Percentiles rank a stretch among this genome's conserved stretches.
These are phyloP conservation scores for Mactra quadrangularis DNA, from an alignment of 1,140 invertebrate genomes.

Conservation along the genomic window DNA sequence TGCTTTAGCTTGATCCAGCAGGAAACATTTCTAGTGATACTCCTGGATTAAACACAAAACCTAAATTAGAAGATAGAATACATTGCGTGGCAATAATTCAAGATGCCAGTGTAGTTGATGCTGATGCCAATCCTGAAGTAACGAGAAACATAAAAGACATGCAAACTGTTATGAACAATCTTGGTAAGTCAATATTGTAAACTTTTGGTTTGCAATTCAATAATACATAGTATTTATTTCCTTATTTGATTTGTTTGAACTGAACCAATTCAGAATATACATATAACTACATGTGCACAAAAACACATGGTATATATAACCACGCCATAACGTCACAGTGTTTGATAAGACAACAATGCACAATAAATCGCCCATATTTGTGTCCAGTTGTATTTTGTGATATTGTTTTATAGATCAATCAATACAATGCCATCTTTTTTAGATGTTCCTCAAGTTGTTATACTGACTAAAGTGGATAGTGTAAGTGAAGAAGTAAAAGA, in stretches of 20 bases:
- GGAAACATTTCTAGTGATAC: conserved; percentile 2
- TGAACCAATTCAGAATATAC: too few species aligned
- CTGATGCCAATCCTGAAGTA: background rate
- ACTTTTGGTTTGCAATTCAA: too few species aligned
- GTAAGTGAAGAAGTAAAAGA: conserved; percentile 1
- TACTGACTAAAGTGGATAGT: conserved; percentile 26
- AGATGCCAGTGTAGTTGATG: conserved; percentile 29
- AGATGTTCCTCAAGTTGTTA: conserved; percentile 36
- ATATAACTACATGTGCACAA: too few species aligned
- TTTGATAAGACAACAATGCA: too few species aligned
- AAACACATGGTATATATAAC: too few species aligned
- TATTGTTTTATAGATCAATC: too few species aligned
- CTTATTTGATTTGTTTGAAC: too few species aligned
- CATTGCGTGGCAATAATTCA: conserved; percentile 19
- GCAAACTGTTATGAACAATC: conserved; percentile 38
- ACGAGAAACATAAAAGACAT: conserved; percentile 26
- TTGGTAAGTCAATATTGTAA: conserved; percentile 20
- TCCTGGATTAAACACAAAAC: conserved; percentile 16
- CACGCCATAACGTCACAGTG: too few species aligned
- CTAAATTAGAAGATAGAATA: conserved; percentile 21
- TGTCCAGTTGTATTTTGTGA: too few species aligned
- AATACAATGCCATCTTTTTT: background rate
- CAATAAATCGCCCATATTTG: too few species aligned
- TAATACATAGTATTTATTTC: too few species aligned
- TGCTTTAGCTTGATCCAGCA: conserved; percentile 33